Evolutionary conservation across 2,888 invertebrate genomes (phyloP), one percentile per base, ranked within the genome.

Genomic region (Xestia c-nigrum): DNA sequence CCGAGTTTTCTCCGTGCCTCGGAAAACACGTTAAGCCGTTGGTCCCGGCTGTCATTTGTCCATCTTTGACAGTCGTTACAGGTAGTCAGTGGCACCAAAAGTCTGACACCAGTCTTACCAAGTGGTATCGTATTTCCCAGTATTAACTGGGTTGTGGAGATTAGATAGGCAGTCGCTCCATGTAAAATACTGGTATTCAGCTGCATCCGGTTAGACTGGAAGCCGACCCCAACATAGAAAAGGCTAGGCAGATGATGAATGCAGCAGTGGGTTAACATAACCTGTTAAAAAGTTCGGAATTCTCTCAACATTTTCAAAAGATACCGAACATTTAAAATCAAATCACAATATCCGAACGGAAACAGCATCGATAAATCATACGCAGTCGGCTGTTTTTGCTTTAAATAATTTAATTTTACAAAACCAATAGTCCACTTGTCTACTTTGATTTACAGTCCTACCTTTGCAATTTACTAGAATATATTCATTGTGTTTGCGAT

Each of bases 341-440:
- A 81, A 87, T 88, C 81, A 85, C 80, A 84, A 75, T 76, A 82
- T 84, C 80, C 80, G 50, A 85, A 79, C 89, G 90, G 91, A 89
- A 89, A 89, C 76, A 43, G 65, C 47, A 50, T 65, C 65, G 12
- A 91, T 92, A 91, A 92, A 92, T 91, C 91, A 90, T 85, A 57
- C 57, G 68, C 78, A 84, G 74, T 64, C 68, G 46, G 57, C 72
- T 79, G 88, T 89, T 88, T 89, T 88, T 85, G 85, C 81, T 80
- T 69, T 77, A 78, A 86, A 89, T 88, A 85, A 88, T 88, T 89
- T 87, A 86, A 88, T 88, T 89, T 87, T 78, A 88, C 84, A 83
- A 89, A 88, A 88, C 87, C 87, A 89, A 90, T 90, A 89, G 46
- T 87, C 84, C 70, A 84, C 80, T 88, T 90, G 89, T 90, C 88